Conservation (phyloP, 2,113 vertebrate genomes). For the Crotophaga sulcirostris region DNA sequence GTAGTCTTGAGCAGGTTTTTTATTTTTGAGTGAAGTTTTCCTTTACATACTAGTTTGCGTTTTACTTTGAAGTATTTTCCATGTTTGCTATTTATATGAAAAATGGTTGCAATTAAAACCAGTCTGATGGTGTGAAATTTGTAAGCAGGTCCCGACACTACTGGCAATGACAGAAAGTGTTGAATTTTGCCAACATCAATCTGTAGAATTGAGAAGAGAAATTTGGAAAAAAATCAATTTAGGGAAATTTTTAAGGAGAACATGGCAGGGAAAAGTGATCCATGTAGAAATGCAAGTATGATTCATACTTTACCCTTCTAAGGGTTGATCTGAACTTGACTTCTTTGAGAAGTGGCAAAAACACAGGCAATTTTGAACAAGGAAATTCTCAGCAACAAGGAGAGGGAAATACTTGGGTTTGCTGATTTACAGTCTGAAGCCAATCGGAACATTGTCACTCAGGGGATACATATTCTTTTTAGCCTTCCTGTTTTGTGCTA, state of each 20-base stretch:
- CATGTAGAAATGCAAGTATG: not conserved
- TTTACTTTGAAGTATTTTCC: slow-evolving; percentile 2
- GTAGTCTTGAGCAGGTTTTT: not conserved
- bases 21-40: not conserved
- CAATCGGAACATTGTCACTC: not conserved
- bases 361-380: not conserved
- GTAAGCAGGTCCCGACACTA: not conserved
- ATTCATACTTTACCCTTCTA: not conserved
- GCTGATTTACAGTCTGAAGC: not conserved
- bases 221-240: not conserved
- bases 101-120: not conserved
- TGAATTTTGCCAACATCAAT: not conserved
- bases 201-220: not conserved
- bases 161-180: not conserved
- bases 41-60: not conserved
- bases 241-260: not conserved
- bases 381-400: not conserved
- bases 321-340: not conserved
- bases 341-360: not conserved
- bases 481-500: not conserved
- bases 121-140: not conserved
- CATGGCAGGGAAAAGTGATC: not conserved
- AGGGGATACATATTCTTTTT: not conserved
- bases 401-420: not conserved
- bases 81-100: not conserved